Base-by-base conservation (phyloP, 2,888 invertebrate genomes). In the Catocala fraxini region DNA sequence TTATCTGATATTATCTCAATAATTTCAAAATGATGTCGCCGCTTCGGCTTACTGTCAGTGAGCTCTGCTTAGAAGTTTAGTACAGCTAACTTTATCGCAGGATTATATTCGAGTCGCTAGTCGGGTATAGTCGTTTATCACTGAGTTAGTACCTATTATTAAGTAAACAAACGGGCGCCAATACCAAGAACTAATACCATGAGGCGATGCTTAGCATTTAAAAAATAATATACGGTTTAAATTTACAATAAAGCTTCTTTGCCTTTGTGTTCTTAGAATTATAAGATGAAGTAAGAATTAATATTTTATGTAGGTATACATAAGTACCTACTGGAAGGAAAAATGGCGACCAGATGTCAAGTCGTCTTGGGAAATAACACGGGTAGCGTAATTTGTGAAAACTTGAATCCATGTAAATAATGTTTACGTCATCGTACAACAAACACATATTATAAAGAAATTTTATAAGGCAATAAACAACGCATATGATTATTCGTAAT, bases 1-100 rank as follows among this genome's bases (percentile, higher is more conserved):
- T 53, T 33, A 52, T 46, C 12, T 41, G 11, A 25, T 51, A 52
- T 39, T 39, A 46, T 46, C 46, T 46, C 9, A 13, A 46, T 46
- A 46, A 46, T 13, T 13, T 13, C 13, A 12, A 12, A 43, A 43
- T 12, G 43, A 46, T 46, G 46, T 46, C 46, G 13, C 15, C 46
- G 46, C 46, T 12, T 12, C 6, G 13, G 43, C 43, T 43, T 43
- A 10, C n/a, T 43, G 43, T 5, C 13, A 46, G 12, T 46, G 12
- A 46, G 13, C 13, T 46, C 9, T 13, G 12, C 13, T 46, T 7
- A 13, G 11, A 46, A 46, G 46, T 46, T 46, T 7, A 46, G 46
- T 15, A 13, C 13, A 43, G 11, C 43, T 11, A 43, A 9, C 43
- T 43, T 43, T 6, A 39, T 39, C 35, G 35, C 35, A 39, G 9